Base-by-base conservation (phyloP, 2,113 vertebrate species). In the Haplochromis burtoni region DNA sequence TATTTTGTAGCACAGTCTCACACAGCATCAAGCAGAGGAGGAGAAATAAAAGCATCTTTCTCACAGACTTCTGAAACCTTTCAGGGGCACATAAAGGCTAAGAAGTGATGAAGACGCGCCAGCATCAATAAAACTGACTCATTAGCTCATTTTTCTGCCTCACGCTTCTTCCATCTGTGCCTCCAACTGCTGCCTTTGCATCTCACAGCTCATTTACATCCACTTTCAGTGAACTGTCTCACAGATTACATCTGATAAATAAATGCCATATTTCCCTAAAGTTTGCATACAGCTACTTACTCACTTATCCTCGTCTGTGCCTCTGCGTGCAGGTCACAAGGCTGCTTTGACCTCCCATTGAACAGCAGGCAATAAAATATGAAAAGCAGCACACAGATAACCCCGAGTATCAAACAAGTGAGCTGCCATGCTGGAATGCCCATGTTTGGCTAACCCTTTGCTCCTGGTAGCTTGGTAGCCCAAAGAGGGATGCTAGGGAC, bases 401-500 rank as follows among this genome's bases (percentile, higher is more conserved):
- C 54, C 24, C 66, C 81, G 33, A 29, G 59, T 78, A 89, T 91
- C 91, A 93, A 88, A 90, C 83, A 87, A 57, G 6, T 40, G 63
- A 92, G 86, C 84, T 94, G 94, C 91, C 94, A 92, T 84, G 84
- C 90, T 89, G 92, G 85, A 54, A 96, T 95, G 95, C 93, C 95
- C 95, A 96, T 96, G 93, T 96, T 96, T 95, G 95, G 95, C 87
- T 89, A 93, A 90, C 87, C 84, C 80, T 92, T 96, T 96, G 95
- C 96, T 92, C 94, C 96, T 93, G 86, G 96, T 95, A 61, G 91
- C 95, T 71, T 84, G 35, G 93, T 92, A 88, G 82, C 85, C 87
- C 89, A 93, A 94, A 96, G 96, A 96, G 96, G 95, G 96, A 97
- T 91, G 96, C 97, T 96, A 95, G 92, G 96, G 96, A 95, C 95